A percentile compares a stretch with the other conserved stretches of the same genome.
phyloP scores from a whole-genome alignment of 30 jellyfish, hydroid and myxozoan genomes.

The Aurelia sp. region DNA sequence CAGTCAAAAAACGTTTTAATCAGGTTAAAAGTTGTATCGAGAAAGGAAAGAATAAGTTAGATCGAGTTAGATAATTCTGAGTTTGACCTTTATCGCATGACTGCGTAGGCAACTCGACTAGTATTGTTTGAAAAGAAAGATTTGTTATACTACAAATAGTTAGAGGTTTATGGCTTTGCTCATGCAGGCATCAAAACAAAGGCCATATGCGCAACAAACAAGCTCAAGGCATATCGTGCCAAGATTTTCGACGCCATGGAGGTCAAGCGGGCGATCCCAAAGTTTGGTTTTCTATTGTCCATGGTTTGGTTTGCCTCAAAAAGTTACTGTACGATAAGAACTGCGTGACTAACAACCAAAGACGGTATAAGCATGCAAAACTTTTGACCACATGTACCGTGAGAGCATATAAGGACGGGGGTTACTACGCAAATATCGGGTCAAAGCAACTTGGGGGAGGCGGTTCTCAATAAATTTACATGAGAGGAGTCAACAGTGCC shows the following conservation, averaged over 20 bases:
- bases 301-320: constrained; percentile 52
- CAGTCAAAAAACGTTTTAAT: no score
- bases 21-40: no score
- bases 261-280: constrained; percentile 65
- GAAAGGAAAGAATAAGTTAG: no score
- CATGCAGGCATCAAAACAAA: constrained; percentile 25
- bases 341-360: constrained; percentile 54
- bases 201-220: constrained; percentile 15
- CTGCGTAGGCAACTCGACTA: no score
- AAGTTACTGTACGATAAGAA: constrained; percentile 41
- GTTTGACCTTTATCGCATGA: no score
- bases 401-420: neutral
- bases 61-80: no score
- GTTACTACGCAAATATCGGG: neutral
- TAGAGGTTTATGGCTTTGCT: constrained; percentile 1
- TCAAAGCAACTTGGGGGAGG: no score
- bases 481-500: no score
- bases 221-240: constrained; percentile 40
- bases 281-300: constrained; percentile 19
- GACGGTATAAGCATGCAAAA: constrained; percentile 46
- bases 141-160: neutral
- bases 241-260: constrained; percentile 54
- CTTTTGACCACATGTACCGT: neutral
- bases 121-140: no score
- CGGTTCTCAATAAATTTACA: no score